These are phyloP conservation scores for Pocillopora meandrina DNA, from an alignment of 92 coral and sea anemone species.

Conservation along the genomic window DNA sequence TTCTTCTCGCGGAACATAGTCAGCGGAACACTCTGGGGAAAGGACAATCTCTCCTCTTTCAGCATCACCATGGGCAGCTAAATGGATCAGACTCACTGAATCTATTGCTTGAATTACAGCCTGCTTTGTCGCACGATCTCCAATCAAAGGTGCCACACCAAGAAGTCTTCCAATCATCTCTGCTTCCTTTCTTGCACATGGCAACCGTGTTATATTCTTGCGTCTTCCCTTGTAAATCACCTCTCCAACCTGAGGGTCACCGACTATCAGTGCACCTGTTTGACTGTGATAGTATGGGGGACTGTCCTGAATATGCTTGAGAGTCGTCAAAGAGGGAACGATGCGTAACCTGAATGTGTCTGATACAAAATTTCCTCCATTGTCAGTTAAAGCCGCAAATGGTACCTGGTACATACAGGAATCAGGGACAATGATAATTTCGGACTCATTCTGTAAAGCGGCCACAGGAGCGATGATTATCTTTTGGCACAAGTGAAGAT, in stretches of 20 bases:
- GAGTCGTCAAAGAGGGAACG: conserved; percentile 37
- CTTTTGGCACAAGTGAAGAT: too few relatives aligned
- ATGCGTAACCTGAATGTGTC: conserved; percentile 13
- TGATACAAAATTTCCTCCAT: background rate
- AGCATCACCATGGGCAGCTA: background rate
- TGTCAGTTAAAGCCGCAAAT: background rate
- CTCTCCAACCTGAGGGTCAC: conserved; percentile 21
- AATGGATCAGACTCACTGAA: background rate
- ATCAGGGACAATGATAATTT: conserved; percentile 7
- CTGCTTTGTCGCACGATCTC: background rate
- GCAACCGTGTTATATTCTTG: background rate
- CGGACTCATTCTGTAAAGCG: background rate
- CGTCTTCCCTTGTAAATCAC: background rate
- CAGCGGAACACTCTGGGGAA: background rate
- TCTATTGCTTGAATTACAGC: background rate
- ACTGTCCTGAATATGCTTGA: conserved; percentile 18
- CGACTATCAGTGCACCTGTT: conserved; percentile 33
- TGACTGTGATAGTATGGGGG: conserved; percentile 19
- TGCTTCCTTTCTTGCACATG: background rate
- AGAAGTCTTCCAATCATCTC: conserved; percentile 2
- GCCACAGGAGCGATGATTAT: conserved; percentile 4
- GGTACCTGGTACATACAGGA: background rate
- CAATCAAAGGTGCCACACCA: background rate
- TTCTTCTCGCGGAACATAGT: background rate
- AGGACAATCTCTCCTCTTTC: conserved; percentile 9